Conservation (phyloP, 2,888 invertebrate genomes). For the Trachelus stipa region DNA sequence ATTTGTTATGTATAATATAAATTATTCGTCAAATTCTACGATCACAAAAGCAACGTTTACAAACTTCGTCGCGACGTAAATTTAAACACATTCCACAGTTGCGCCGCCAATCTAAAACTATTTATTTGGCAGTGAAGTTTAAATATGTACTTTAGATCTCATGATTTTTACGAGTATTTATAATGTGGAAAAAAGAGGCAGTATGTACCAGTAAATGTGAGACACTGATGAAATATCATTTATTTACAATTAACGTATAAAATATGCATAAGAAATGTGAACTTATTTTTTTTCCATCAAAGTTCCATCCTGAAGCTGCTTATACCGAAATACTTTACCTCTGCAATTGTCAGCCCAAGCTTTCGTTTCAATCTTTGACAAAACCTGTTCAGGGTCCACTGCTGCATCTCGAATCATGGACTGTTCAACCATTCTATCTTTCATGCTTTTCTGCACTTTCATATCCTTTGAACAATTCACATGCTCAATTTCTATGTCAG, state of each 20-base stretch:
- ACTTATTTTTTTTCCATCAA: constrained; percentile 40
- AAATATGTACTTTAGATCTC: too few species aligned
- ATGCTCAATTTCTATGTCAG: constrained; percentile 12
- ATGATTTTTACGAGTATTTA: too few species aligned
- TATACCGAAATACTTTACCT: constrained; percentile 52
- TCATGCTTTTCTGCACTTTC: constrained; percentile 1
- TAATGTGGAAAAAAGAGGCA: too few species aligned
- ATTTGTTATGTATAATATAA: too few species aligned
- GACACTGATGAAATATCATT: too few species aligned
- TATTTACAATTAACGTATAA: neutral
- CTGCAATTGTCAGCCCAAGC: constrained; percentile 47
- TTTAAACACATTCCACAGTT: too few species aligned
- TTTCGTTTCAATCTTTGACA: constrained; percentile 47
- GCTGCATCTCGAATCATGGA: constrained; percentile 46
- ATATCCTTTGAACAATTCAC: constrained; percentile 5
- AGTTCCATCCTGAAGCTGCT: constrained; percentile 42
- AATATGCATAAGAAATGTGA: neutral
- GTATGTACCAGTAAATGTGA: too few species aligned
- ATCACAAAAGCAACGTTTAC: too few species aligned
- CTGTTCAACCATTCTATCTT: constrained; percentile 14
- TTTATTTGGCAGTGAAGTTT: too few species aligned
- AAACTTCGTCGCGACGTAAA: too few species aligned
- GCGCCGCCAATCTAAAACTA: too few species aligned
- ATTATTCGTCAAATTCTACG: too few species aligned
- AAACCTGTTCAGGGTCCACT: constrained; percentile 44